Conservation (phyloP, 64 coral and sea anemone genomes). For the Hydrozoanthus tunicans region DNA sequence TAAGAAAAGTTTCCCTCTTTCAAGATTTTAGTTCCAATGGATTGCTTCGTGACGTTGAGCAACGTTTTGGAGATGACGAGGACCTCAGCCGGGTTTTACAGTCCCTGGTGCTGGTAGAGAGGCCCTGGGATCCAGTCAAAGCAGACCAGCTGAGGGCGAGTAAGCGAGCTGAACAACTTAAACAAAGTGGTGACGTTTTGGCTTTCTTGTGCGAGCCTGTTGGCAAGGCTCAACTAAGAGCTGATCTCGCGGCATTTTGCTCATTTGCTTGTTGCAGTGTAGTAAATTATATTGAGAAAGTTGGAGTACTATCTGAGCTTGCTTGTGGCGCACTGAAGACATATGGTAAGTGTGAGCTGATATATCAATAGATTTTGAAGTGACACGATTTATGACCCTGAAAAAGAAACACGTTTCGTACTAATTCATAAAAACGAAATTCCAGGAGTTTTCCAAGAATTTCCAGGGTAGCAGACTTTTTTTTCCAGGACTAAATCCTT, state of each 20-base stretch:
- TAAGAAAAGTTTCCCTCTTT: background rate
- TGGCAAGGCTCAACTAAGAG: slow-evolving; percentile 2
- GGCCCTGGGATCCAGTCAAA: background rate
- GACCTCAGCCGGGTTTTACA: background rate
- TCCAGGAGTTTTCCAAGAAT: no score
- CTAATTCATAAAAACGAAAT: no score
- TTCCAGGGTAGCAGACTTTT: no score
- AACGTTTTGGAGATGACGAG: background rate
- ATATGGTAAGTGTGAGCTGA: slow-evolving; percentile 1
- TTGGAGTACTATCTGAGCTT: background rate
- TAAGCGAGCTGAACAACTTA: background rate
- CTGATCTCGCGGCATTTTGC: slow-evolving; percentile 1
- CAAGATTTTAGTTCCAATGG: slow-evolving; percentile 8
- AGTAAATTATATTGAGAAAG: background rate
- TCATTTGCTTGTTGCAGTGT: slow-evolving; percentile 15
- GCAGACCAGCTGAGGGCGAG: slow-evolving; percentile 6
- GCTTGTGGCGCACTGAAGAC: slow-evolving; percentile 3
- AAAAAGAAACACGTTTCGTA: no score
- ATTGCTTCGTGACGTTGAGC: background rate
- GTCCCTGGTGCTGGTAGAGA: slow-evolving; percentile 18
- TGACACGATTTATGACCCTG: background rate
- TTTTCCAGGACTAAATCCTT: no score
- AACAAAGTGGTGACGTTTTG: background rate
- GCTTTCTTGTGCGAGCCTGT: slow-evolving; percentile 8
- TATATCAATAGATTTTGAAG: background rate